phyloP scores from a whole-genome alignment of 2,888 invertebrate species.

The Allygus modestus region DNA sequence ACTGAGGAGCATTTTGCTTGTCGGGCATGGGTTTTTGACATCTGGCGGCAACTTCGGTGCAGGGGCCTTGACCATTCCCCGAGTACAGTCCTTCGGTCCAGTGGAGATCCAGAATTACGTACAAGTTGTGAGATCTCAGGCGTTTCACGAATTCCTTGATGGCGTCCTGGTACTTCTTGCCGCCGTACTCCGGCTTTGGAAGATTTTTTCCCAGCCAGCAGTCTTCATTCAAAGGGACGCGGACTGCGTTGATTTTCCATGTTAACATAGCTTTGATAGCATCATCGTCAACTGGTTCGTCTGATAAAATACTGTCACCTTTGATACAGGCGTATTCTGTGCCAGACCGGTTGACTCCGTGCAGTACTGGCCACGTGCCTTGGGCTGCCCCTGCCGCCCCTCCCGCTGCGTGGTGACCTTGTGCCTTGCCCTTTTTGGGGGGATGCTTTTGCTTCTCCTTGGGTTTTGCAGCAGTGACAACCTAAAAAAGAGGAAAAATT shows the following conservation, averaged over 20 bases:
- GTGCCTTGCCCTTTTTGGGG: no score
- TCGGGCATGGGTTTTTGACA: constrained; percentile 43
- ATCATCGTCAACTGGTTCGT: constrained; percentile 14
- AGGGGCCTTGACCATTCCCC: not conserved
- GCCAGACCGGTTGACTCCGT: constrained; percentile 32
- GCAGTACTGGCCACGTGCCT: no score
- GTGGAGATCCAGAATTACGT: constrained; percentile 26
- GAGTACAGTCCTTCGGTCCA: constrained; percentile 26
- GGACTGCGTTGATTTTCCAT: constrained; percentile 36
- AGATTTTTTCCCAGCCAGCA: constrained; percentile 9
- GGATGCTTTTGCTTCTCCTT: no score
- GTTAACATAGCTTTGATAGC: not conserved
- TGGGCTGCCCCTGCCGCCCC: not conserved
- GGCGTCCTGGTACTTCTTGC: not conserved
- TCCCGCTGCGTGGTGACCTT: no score
- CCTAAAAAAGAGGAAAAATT: no score
- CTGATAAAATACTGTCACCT: not conserved
- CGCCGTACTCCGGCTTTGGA: not conserved
- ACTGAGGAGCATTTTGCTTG: constrained; percentile 32
- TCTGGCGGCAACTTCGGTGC: not conserved
- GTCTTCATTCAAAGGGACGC: constrained; percentile 30
- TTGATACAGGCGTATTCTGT: constrained; percentile 14
- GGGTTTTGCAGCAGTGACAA: no score
- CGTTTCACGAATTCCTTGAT: not conserved
- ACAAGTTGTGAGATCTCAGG: not conserved